Evolutionary conservation across 2,888 invertebrate species (phyloP), one percentile per base, ranked within the genome.

Genomic region (Epistrophe eligans): DNA sequence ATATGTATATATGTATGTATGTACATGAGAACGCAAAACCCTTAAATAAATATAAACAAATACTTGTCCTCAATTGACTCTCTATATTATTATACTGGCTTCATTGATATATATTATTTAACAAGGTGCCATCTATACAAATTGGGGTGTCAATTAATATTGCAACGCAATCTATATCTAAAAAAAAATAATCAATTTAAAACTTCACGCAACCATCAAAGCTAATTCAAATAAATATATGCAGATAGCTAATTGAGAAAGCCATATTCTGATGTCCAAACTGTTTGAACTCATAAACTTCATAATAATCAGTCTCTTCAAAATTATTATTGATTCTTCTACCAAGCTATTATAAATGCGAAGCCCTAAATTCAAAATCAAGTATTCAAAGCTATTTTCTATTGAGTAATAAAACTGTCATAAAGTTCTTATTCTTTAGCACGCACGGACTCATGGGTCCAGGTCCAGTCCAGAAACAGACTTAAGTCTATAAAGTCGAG

Each of bases 321-420:
- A 60, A 52, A 66, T 72, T 64, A 67, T 70, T 55, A 77, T 79
- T 55, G 73, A 74, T 83, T 77, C 74, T 45, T 17, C 55, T 70
- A 62, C 55, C 19, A 73, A 48, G 11, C 24, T 48, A 40, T 15
- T 1, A 15, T 8, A 3, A 2, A 57, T 24, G 15, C 24, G 24
- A 60, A 48, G 45, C 40, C 52, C 60, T 40, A 4, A 32, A 17
- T 32, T 48, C 2, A 15, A 66, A 40, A 60, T 52, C 66, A 60
- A 24, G 10, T 15, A 9, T 4, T 43, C 62, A 58, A 67, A 58
- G 28, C 62, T 52, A 76, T 55, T 62, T n/a, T 70, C 45, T 6
- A 38, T 43, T 17, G 38, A 52, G 3, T 62, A 79, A 62, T 79
- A 76, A 84, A 76, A 71, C 9, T 58, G 71, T 52, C 76, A 76